Conservation (phyloP, 1,140 invertebrate genomes). For the Grapholita molesta region DNA sequence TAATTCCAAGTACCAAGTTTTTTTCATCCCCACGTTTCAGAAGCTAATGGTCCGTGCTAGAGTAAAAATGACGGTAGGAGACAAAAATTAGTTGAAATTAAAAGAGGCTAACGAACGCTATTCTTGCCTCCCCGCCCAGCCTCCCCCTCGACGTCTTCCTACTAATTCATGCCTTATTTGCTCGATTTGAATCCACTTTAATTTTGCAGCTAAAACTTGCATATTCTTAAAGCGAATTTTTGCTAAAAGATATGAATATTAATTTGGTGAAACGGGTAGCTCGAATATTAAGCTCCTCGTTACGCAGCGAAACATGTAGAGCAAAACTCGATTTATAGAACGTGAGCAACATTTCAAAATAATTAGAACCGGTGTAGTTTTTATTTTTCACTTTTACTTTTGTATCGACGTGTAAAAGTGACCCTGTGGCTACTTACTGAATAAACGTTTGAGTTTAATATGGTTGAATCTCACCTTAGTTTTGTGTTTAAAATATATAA, state of each 20-base stretch:
- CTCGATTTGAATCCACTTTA: constrained; percentile 19
- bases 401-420: too few relatives aligned
- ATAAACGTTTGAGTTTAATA: too few relatives aligned
- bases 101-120: constrained; percentile 73
- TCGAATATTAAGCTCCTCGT: too few relatives aligned
- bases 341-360: too few relatives aligned
- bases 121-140: constrained; percentile 44
- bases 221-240: not conserved
- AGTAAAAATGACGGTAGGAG: constrained; percentile 62
- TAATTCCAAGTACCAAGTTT: constrained; percentile 44
- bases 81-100: constrained; percentile 77
- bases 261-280: too few relatives aligned
- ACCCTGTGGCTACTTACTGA: too few relatives aligned
- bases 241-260: not conserved
- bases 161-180: constrained; percentile 39
- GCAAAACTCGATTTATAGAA: too few relatives aligned
- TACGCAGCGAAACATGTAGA: too few relatives aligned
- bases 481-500: too few relatives aligned
- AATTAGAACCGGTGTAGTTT: too few relatives aligned
- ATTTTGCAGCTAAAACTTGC: not conserved
- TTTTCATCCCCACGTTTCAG: constrained; percentile 20
- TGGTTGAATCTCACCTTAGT: too few relatives aligned
- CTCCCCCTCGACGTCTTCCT: constrained; percentile 25
- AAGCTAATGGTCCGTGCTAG: constrained; percentile 62
- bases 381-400: too few relatives aligned